Evolutionary conservation across 2,888 invertebrate genomes (phyloP), one percentile per base, ranked within the genome.

Genomic region (Carabus problematicus): DNA sequence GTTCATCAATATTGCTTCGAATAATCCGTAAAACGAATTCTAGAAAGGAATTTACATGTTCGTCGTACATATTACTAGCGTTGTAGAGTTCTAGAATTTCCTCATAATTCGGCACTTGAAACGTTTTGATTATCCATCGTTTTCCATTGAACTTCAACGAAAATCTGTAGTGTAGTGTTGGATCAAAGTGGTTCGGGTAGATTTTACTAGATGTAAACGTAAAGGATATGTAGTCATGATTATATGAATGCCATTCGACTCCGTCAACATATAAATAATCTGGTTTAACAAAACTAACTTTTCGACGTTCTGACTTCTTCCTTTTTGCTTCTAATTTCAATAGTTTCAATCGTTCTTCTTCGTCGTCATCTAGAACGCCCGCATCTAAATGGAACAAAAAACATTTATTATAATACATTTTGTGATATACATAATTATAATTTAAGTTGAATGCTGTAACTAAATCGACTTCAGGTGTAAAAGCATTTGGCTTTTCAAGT

Each of bases 41-140:
- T 7, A 60, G 29, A 45, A 60, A 60, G 1, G 18, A 0, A 29
- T 45, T 8, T 3, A 60, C 47, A 1, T 9, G 14, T 11, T 0
- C 43, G 12, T 60, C 4, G 9, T 12, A 43, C 40, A 45, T 7
- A 60, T 3, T 29, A 29, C 29, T 29, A 29, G 29, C 2, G 2
- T 29, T 29, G 29, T 29, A 29, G 29, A 29, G 29, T 45, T 60
- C 19, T 8, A 45, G 43, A 19, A 60, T 45, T 45, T 9, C 8
- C 6, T 45, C 9, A 1, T 19, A n/a, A 8, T 45, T 47, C 1
- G 60, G 60, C 0, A 60, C 12, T 45, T 47, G 43, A 9, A 43
- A 60, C 3, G 42, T 60, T 45, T 60, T 60, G 18, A 60, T 60
- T n/a, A 8, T 19, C 60, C 60, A 60, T n/a, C n/a, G 8, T 1